phyloP scores from a whole-genome alignment of 2,888 invertebrate genomes.

The Tiliacea citrago region DNA sequence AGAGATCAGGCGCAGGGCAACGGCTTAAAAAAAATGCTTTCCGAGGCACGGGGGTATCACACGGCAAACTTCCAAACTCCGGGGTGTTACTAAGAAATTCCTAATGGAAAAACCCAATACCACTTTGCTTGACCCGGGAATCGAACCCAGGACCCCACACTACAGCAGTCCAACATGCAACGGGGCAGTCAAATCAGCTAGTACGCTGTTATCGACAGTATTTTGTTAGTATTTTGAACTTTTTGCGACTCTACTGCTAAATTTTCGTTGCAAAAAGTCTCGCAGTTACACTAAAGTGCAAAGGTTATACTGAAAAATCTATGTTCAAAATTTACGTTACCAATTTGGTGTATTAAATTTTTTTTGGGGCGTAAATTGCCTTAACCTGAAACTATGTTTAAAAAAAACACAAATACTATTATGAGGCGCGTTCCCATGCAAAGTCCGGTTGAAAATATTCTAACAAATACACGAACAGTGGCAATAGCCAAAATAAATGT shows the following conservation, averaged over 20 bases:
- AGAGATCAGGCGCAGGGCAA: too few species aligned
- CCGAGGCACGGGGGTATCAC: too few species aligned
- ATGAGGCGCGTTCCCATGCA: constrained; percentile 64
- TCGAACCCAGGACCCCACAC: too few species aligned
- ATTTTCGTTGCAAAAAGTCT: not conserved
- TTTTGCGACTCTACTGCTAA: not conserved
- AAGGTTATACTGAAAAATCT: not conserved
- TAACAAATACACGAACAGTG: constrained; percentile 68
- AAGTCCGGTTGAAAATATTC: constrained; percentile 70
- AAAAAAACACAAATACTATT: constrained; percentile 29
- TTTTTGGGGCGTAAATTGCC: not conserved
- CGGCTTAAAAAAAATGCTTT: too few species aligned
- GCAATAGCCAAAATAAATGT: constrained; percentile 86
- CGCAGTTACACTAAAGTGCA: not conserved
- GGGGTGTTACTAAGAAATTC: too few species aligned
- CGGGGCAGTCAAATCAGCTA: too few species aligned
- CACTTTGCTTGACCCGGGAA: too few species aligned
- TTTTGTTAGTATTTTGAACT: not conserved
- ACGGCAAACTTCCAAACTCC: too few species aligned
- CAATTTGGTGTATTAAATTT: not conserved
- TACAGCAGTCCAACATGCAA: too few species aligned
- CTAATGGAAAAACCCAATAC: too few species aligned
- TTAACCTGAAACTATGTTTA: not conserved
- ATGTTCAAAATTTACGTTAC: not conserved
- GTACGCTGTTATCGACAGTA: too few species aligned